Evolutionary conservation across 2,888 invertebrate genomes (phyloP).

Genomic region (Tipula unca): DNA sequence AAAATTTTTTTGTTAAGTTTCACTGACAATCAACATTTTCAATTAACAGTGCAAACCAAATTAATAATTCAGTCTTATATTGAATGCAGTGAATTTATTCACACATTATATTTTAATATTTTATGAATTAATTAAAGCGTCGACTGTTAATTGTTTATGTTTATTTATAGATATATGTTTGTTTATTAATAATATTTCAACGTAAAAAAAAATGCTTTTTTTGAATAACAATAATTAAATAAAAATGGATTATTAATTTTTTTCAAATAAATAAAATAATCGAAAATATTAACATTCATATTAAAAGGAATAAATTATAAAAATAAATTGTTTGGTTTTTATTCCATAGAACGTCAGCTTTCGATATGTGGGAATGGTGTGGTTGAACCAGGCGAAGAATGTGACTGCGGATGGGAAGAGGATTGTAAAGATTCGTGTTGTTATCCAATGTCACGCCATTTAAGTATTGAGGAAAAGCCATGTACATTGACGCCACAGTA

Average conservation of each 20-base stretch:
- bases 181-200: not conserved
- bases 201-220: not conserved
- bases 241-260: not conserved
- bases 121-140: not conserved
- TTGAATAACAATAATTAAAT: not conserved
- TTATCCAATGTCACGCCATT: constrained; percentile 76
- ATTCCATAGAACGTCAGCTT: constrained; percentile 69
- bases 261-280: not conserved
- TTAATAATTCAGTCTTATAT: no score
- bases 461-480: constrained; percentile 68
- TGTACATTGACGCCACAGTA: constrained; percentile 72
- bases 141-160: not conserved
- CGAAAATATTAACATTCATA: not conserved
- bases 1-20: no score
- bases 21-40: no score
- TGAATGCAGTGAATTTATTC: not conserved
- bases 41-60: no score
- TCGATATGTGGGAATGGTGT: constrained; percentile 98
- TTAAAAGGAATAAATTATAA: not conserved
- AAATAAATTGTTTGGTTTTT: constrained; percentile 16
- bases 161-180: no score
- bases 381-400: constrained; percentile 93
- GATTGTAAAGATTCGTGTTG: constrained; percentile 93
- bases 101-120: no score
- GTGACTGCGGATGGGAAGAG: constrained; percentile 98